These are phyloP conservation scores for Vanessa cardui DNA, from an alignment of 2,888 invertebrate genomes.

Conservation along the genomic window DNA sequence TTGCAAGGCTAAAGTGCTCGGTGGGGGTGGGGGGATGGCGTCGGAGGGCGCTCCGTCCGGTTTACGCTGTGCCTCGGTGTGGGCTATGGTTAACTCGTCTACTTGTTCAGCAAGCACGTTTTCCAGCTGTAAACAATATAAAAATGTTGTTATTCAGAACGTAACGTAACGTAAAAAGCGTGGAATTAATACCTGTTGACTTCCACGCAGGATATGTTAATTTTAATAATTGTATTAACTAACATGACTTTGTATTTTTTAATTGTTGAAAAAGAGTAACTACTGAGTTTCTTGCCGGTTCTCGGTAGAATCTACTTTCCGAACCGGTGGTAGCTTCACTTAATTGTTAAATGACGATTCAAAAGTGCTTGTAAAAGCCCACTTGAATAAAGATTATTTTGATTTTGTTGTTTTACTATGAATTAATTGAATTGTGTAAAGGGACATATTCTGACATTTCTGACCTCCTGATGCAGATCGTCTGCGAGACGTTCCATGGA, in stretches of 20 bases:
- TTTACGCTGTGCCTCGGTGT: slow-evolving; percentile 69
- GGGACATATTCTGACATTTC: slow-evolving; percentile 69
- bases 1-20: slow-evolving; percentile 60
- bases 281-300: too few relatives aligned
- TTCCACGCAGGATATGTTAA: too few relatives aligned
- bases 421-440: background rate
- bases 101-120: slow-evolving; percentile 74
- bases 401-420: background rate
- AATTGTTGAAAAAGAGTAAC: too few relatives aligned
- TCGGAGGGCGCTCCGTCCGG: slow-evolving; percentile 78
- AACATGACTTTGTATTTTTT: too few relatives aligned
- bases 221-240: too few relatives aligned
- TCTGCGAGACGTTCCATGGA: slow-evolving; percentile 92
- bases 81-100: slow-evolving; percentile 67
- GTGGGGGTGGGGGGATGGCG: slow-evolving; percentile 66
- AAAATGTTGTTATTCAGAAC: background rate
- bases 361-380: too few relatives aligned
- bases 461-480: slow-evolving; percentile 90
- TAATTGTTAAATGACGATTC: too few relatives aligned
- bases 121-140: slow-evolving; percentile 59
- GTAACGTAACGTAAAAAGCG: too few relatives aligned
- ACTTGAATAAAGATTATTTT: too few relatives aligned
- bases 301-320: too few relatives aligned
- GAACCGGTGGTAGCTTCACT: too few relatives aligned
- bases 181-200: too few relatives aligned